Evolutionary conservation across 2,888 invertebrate genomes (phyloP), one percentile per base, ranked within the genome.

Genomic region (Lasioglossum oenotherae): DNA sequence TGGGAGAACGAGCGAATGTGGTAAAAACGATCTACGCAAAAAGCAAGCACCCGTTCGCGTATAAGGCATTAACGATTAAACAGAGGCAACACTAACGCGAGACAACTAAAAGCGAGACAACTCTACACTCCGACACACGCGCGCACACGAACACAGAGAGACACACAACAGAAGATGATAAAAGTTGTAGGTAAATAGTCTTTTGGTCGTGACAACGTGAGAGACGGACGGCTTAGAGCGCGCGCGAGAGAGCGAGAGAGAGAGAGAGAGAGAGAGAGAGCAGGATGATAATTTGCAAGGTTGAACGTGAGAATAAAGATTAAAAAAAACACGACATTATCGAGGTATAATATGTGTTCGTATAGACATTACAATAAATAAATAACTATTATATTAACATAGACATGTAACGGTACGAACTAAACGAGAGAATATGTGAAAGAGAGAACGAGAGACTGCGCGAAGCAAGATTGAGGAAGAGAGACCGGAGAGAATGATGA

Each of bases 311-410:
- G 84, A 80, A 85, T 90, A 88, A 67, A 19, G 35, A 35, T 67
- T 60, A 35, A 67, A 67, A 88, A 85, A 88, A 84, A 86, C 91
- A 93, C 90, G 92, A 92, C 91, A 92, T 94, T 93, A 94, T 93
- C 90, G 94, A 93, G 93, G 92, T 94, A 94, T 94, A 94, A 94
- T 94, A 94, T 94, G 94, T 94, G 94, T 94, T 94, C 94, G 93
- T 94, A 94, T 94, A 94, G 94, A 93, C 91, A 93, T 93, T 92
- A 94, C 91, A 84, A 88, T 92, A 92, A 90, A 91, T 91, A 93
- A 89, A 92, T 93, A 93, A 92, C 89, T 92, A 93, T 92, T 93
- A 90, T 92, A 93, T 92, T 92, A 89, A 92, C 89, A 87, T 85
- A 91, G 88, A 88, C 72, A 74, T 85, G 82, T 92, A 91, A 87